phyloP scores from a whole-genome alignment of 1,140 invertebrate species.

The Panagrolaimus sp. region DNA sequence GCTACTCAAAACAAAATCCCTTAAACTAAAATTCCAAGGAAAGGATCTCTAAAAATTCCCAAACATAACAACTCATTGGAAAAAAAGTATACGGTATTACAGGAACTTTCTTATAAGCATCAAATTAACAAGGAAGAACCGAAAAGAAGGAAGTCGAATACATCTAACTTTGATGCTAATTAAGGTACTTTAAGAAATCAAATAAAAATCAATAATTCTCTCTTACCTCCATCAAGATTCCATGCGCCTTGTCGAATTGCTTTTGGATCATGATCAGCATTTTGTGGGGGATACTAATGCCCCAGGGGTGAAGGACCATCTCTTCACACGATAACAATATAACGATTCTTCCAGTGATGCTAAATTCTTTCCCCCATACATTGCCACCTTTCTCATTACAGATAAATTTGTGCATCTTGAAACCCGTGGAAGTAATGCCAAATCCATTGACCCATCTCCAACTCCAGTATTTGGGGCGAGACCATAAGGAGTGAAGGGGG shows the following conservation, averaged over 20 bases:
- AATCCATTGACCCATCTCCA: conserved; percentile 54
- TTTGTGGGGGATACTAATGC: conserved; percentile 26
- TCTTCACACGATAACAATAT: conserved; percentile 49
- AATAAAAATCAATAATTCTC: no score
- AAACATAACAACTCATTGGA: no score
- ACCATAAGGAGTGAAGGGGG: conserved; percentile 57
- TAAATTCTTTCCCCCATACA: conserved; percentile 56
- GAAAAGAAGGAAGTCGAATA: no score
- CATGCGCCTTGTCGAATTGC: conserved; percentile 51
- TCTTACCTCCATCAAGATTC: conserved; percentile 52
- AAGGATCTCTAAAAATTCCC: no score
- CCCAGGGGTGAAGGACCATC: conserved; percentile 55
- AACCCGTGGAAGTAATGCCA: conserved; percentile 53
- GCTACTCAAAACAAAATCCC: no score
- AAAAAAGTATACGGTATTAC: no score
- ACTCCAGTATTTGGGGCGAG: conserved; percentile 57
- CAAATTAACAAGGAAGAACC: no score
- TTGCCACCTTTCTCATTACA: conserved; percentile 55
- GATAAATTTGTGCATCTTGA: conserved; percentile 52
- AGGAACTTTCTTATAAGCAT: no score
- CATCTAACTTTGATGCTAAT: no score
- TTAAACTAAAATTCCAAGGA: no score
- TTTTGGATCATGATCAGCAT: conserved; percentile 22
- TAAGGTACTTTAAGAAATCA: no score
- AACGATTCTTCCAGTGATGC: conserved; percentile 34